phyloP scores from a whole-genome alignment of 1,140 invertebrate genomes.

The Anoplolepis gracilipes region DNA sequence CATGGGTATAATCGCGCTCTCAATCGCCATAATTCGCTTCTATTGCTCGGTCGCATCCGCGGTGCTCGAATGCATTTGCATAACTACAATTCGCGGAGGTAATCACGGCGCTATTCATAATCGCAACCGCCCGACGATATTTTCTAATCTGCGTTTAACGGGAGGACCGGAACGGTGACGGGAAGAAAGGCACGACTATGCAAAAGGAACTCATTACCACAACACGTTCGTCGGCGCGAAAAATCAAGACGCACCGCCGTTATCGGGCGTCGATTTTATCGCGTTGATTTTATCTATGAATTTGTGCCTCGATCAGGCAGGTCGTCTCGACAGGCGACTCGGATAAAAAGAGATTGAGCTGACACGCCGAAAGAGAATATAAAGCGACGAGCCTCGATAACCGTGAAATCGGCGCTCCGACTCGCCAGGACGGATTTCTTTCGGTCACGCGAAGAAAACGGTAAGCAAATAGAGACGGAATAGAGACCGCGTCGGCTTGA shows the following conservation, averaged over 20 bases:
- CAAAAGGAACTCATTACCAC: slow-evolving; percentile 68
- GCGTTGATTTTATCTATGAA: slow-evolving; percentile 45
- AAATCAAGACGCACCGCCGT: slow-evolving; percentile 30
- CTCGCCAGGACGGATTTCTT: slow-evolving; percentile 52
- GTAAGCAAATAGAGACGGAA: slow-evolving; percentile 58
- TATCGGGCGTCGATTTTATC: slow-evolving; percentile 35
- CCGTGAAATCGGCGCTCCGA: slow-evolving; percentile 69
- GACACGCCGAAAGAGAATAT: slow-evolving; percentile 56
- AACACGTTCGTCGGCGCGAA: slow-evolving; percentile 9
- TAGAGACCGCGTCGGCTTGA: neutral
- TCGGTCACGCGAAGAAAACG: slow-evolving; percentile 34
- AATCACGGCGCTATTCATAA: slow-evolving; percentile 39
- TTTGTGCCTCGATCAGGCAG: slow-evolving; percentile 17
- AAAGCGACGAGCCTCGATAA: slow-evolving; percentile 64
- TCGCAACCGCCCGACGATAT: slow-evolving; percentile 14
- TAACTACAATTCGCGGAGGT: neutral
- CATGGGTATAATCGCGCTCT: neutral
- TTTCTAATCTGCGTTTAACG: slow-evolving; percentile 37
- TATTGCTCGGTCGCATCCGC: neutral
- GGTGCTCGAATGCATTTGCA: slow-evolving; percentile 32
- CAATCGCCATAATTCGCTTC: slow-evolving; percentile 24
- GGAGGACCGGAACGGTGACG: slow-evolving; percentile 20
- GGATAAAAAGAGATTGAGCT: slow-evolving; percentile 31
- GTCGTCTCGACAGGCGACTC: neutral
- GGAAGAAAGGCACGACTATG: slow-evolving; percentile 46